Evolutionary conservation across 2,888 invertebrate species (phyloP).

Genomic region (Leptopilina syphax): DNA sequence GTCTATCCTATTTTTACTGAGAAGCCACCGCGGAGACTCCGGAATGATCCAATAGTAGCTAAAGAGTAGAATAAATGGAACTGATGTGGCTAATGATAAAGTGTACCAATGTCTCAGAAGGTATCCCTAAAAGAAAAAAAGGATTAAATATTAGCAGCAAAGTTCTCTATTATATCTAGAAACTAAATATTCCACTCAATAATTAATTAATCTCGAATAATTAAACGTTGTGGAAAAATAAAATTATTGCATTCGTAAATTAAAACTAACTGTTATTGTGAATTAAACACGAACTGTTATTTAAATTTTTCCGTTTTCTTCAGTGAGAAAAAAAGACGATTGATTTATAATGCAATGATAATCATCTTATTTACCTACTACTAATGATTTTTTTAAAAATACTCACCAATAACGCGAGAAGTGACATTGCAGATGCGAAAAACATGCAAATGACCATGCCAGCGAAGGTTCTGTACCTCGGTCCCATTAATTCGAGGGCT

Average conservation of each 20-base stretch:
- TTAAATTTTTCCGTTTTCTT: neutral
- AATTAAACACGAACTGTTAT: no score
- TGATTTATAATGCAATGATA: conserved; percentile 13
- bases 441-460: conserved; percentile 83
- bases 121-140: conserved; percentile 74
- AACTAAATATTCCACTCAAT: neutral
- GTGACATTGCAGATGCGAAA: conserved; percentile 82
- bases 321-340: neutral
- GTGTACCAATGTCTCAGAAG: conserved; percentile 81
- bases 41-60: conserved; percentile 84
- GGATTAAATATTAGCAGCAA: no score
- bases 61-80: conserved; percentile 81
- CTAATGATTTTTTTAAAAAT: neutral
- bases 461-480: conserved; percentile 81
- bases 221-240: no score
- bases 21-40: conserved; percentile 85
- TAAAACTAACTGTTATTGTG: no score
- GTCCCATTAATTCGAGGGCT: conserved; percentile 83
- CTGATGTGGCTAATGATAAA: conserved; percentile 81
- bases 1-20: conserved; percentile 82
- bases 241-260: no score
- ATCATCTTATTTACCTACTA: neutral
- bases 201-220: neutral
- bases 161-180: no score
- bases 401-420: conserved; percentile 80